Evolutionary conservation across 1,140 invertebrate genomes (phyloP).

Genomic region (Hypsibius dujardini): DNA sequence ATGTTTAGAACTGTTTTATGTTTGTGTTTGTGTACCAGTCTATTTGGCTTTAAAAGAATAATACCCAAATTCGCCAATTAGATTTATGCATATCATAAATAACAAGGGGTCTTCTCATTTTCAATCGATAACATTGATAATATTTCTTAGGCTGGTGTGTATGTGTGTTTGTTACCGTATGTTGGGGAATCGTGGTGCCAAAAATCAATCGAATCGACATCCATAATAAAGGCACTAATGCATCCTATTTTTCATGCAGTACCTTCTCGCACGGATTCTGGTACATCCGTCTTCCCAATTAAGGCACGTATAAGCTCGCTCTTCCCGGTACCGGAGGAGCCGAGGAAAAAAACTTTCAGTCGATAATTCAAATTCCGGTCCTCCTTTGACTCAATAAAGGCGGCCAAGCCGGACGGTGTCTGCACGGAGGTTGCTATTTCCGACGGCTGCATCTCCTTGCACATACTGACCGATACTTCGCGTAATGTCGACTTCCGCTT

Average conservation of each 20-base stretch:
- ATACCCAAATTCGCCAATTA: too few species aligned
- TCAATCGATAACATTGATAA: too few species aligned
- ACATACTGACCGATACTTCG: not conserved
- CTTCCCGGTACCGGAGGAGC: not conserved
- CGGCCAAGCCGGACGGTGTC: not conserved
- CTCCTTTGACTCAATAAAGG: not conserved
- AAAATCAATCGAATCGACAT: too few species aligned
- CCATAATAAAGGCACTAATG: too few species aligned
- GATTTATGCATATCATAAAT: too few species aligned
- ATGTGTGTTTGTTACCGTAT: too few species aligned
- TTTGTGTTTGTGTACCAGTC: too few species aligned
- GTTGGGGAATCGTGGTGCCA: too few species aligned
- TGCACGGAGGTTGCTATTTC: not conserved
- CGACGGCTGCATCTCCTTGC: not conserved
- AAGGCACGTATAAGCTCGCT: not conserved
- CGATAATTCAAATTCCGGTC: not conserved
- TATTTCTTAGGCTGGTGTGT: too few species aligned
- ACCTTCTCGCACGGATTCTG: not conserved
- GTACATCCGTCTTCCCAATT: not conserved
- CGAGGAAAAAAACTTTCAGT: constrained; percentile 2
- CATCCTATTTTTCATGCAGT: not conserved
- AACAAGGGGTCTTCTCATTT: too few species aligned
- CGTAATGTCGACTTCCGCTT: constrained; percentile 1
- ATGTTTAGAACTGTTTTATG: too few species aligned
- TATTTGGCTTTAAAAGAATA: too few species aligned